phyloP scores from a whole-genome alignment of 2,888 invertebrate species.

The Teleiodes luculella region DNA sequence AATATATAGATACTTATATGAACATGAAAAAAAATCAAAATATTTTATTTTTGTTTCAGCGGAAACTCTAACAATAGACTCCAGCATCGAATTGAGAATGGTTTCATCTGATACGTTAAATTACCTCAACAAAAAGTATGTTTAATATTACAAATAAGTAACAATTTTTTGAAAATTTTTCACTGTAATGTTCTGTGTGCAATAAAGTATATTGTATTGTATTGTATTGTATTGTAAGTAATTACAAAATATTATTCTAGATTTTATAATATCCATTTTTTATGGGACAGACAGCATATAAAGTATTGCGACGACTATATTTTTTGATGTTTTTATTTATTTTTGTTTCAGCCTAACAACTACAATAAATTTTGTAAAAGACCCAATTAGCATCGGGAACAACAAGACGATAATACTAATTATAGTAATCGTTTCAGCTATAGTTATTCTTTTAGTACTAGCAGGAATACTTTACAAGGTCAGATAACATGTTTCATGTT shows the following conservation, averaged over 20 bases:
- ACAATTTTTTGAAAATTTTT: too few relatives aligned
- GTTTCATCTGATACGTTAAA: neutral
- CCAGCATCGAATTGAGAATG: neutral
- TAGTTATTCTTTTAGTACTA: constrained; percentile 36
- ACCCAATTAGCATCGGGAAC: constrained; percentile 28
- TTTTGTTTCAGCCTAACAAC: constrained; percentile 35
- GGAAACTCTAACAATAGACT: constrained; percentile 11
- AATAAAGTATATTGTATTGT: too few relatives aligned
- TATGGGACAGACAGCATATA: too few relatives aligned
- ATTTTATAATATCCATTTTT: too few relatives aligned
- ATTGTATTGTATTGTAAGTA: too few relatives aligned
- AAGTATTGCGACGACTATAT: too few relatives aligned
- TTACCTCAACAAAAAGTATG: neutral
- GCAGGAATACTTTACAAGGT: constrained; percentile 39
- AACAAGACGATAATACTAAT: constrained; percentile 37
- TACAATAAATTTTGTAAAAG: constrained; percentile 30
- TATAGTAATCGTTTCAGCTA: constrained; percentile 34
- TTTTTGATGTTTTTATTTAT: neutral
- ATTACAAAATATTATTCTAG: too few relatives aligned
- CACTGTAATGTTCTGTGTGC: too few relatives aligned
- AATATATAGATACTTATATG: neutral
- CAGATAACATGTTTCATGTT: too few relatives aligned
- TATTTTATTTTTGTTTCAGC: constrained; percentile 13
- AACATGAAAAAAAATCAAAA: too few relatives aligned
- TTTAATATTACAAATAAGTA: too few relatives aligned